These are phyloP conservation scores for Selene dorsalis DNA, from an alignment of 2,797 vertebrate genomes.

Conservation along the genomic window DNA sequence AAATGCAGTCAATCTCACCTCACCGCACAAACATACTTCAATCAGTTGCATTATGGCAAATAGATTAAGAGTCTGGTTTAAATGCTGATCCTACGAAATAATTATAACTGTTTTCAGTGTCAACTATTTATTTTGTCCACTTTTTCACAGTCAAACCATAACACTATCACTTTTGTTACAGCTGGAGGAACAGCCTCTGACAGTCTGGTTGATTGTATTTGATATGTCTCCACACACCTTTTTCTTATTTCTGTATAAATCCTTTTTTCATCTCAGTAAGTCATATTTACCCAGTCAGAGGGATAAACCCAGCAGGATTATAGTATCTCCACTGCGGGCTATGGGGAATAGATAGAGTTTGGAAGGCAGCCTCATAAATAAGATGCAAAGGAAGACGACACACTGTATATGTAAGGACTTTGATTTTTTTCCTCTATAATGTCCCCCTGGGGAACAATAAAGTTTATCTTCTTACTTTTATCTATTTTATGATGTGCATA, in stretches of 20 bases:
- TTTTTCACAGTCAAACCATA: conserved; percentile 38
- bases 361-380: conserved; percentile 58
- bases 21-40: not conserved
- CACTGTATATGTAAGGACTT: conserved; percentile 32
- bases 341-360: conserved; percentile 47
- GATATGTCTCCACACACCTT: conserved; percentile 69
- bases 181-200: conserved; percentile 48
- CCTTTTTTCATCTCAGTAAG: conserved; percentile 69
- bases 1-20: conserved; percentile 5
- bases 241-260: conserved; percentile 70
- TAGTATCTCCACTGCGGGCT: conserved; percentile 29
- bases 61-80: not conserved
- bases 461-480: conserved; percentile 31
- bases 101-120: conserved; percentile 8
- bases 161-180: conserved; percentile 58
- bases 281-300: conserved; percentile 72
- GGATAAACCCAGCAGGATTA: conserved; percentile 65
- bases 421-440: conserved; percentile 33
- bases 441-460: conserved; percentile 29
- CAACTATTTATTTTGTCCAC: not conserved
- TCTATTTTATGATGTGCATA: conserved; percentile 27
- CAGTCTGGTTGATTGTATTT: conserved; percentile 66
- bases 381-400: conserved; percentile 46
- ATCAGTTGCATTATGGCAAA: not conserved
- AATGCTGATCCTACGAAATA: not conserved